phyloP scores from a whole-genome alignment of 2,888 invertebrate genomes.

The Lissonota sp. region DNA sequence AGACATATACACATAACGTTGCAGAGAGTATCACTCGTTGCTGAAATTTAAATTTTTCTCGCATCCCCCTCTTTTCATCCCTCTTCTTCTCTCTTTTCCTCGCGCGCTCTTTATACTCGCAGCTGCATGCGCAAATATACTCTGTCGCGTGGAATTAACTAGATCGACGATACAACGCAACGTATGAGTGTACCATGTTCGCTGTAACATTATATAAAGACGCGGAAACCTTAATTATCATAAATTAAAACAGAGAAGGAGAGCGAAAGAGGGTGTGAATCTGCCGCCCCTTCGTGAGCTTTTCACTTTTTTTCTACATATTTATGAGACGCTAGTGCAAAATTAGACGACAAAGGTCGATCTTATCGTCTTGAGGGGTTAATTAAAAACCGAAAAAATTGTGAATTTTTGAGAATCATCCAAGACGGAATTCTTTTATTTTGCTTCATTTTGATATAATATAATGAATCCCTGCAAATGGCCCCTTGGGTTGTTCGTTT shows the following conservation, averaged over 20 bases:
- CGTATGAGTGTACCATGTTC: conserved; percentile 20
- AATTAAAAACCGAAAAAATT: no score
- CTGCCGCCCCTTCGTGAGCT: no score
- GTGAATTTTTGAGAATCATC: no score
- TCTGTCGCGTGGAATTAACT: conserved; percentile 64
- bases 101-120: conserved; percentile 9
- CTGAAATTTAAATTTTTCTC: conserved; percentile 47
- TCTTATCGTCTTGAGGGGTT: no score
- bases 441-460: no score
- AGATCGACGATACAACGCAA: conserved; percentile 36
- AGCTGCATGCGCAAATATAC: conserved; percentile 44
- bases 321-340: no score
- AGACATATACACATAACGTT: background rate
- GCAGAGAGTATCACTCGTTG: conserved; percentile 46
- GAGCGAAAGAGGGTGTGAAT: no score
- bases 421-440: no score
- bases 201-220: conserved; percentile 48
- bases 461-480: no score
- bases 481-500: no score
- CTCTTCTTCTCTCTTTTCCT: conserved; percentile 24
- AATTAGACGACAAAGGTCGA: no score
- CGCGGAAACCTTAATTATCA: conserved; percentile 56
- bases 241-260: conserved; percentile 62
- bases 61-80: background rate
- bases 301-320: no score